Percentiles rank a stretch among this genome's conserved stretches.
phyloP scores from a whole-genome alignment of 2,797 vertebrate genomes.

The Helarctos malayanus region DNA sequence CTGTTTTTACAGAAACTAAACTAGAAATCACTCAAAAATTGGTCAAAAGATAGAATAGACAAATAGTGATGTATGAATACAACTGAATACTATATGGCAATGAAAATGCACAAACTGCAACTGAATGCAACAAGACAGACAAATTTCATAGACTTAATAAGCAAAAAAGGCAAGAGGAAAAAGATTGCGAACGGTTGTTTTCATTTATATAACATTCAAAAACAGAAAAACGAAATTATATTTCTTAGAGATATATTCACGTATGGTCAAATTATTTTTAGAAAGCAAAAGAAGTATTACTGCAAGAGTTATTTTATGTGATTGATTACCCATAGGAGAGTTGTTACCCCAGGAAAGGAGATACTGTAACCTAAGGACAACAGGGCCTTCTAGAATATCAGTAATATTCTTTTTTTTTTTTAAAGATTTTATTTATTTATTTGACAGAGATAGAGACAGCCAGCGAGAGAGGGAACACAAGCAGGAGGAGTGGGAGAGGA shows the following conservation, averaged over 20 bases:
- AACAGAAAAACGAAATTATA: slow-evolving; percentile 42
- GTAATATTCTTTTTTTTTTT: neutral
- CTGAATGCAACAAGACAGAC: neutral
- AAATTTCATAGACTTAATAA: slow-evolving; percentile 42
- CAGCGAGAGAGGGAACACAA: no score
- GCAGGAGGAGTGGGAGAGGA: no score
- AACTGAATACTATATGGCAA: neutral
- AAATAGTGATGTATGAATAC: neutral
- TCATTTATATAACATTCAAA: slow-evolving; percentile 23
- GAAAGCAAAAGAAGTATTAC: slow-evolving; percentile 17
- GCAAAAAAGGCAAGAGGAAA: slow-evolving; percentile 21
- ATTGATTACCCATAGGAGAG: neutral
- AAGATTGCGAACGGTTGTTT: neutral
- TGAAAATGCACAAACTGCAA: slow-evolving; percentile 37
- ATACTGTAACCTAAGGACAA: neutral
- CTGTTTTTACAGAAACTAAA: slow-evolving; percentile 3
- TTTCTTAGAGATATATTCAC: slow-evolving; percentile 4
- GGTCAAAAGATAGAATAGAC: neutral
- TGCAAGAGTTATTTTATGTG: neutral
- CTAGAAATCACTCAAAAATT: slow-evolving; percentile 18
- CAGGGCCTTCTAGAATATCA: neutral
- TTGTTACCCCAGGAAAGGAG: neutral
- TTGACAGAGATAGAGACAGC: no score
- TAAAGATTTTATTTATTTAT: no score
- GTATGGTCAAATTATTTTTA: slow-evolving; percentile 30